phyloP scores from a whole-genome alignment of 2,113 vertebrate genomes.

The Micronisus gabar region DNA sequence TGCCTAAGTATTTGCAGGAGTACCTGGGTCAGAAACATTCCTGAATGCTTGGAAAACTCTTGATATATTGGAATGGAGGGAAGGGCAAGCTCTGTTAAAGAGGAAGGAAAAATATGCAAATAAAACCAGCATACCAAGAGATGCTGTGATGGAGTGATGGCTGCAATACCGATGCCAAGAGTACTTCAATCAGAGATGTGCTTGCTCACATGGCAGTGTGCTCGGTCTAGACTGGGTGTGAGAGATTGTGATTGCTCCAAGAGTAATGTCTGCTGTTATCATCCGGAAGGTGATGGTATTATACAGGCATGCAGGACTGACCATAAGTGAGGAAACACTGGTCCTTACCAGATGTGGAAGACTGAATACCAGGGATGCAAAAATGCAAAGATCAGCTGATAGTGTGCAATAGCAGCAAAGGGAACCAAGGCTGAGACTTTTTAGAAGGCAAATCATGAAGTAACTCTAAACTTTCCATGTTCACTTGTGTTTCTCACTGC shows the following conservation, averaged over 20 bases:
- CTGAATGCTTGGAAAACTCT: not conserved
- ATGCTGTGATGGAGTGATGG: not conserved
- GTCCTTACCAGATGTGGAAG: not conserved
- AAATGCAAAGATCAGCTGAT: not conserved
- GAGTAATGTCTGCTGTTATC: not conserved
- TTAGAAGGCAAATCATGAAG: not conserved
- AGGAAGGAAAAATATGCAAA: not conserved
- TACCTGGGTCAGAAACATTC: not conserved
- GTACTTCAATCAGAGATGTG: not conserved
- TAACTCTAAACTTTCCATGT: not conserved
- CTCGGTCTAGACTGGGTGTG: not conserved
- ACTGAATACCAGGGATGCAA: not conserved
- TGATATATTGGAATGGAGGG: not conserved
- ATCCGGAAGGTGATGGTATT: not conserved
- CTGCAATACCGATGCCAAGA: not conserved
- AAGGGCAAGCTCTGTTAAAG: not conserved
- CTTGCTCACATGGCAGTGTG: not conserved
- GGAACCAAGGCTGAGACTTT: not conserved
- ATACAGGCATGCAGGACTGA: not conserved
- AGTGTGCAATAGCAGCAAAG: not conserved
- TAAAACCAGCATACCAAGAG: not conserved
- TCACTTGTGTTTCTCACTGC: not conserved
- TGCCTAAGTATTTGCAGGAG: not conserved
- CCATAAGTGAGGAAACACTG: constrained; percentile 22
- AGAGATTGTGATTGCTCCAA: not conserved